Evolutionary conservation across 2,888 invertebrate genomes (phyloP), one percentile per base, ranked within the genome.

Genomic region (Caenorhabditis becei): DNA sequence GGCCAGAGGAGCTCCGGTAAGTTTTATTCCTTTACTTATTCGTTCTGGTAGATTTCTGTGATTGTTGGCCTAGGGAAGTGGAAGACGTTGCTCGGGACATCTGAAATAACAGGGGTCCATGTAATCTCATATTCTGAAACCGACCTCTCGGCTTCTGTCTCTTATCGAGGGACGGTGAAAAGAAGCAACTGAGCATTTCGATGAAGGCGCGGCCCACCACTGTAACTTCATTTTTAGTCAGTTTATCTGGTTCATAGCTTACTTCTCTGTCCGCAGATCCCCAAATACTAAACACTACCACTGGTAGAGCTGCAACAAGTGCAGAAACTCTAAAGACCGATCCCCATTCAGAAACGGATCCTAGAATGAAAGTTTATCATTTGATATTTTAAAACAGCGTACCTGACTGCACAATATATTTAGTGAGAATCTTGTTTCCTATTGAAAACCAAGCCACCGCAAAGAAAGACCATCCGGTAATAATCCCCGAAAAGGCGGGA

Each of bases 401-500:
- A 86, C 89, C 89, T 54, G 89, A 83, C 56, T 89, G 88, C 0
- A 90, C 90, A 28, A 90, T 90, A 72, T 86, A 83, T 67, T 90
- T 90, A 5, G 90, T 90, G 18, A 89, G 80, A 53, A 89, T 86
- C 63, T 90, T 90, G 78, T 90, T 90, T 32, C 84, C 87, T 18
- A 90, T 90, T 16, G 86, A 84, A 70, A 89, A 90, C 86, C 86
- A 86, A 18, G 84, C 86, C 1, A 86, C 86, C 1, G 84, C 83
- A 41, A 88, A 88, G 67, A 87, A 88, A 11, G 86, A 83, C 85
- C 87, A 86, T 37, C 89, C 89, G 2, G 89, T 89, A 51, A 90
- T 86, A n/a, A 89, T 85, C 51, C 90, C 90, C 7, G 90, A 90
- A 72, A 88, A 88, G 8, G 89, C 88, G 2, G 90, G 90, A 8